A percentile compares a stretch with the other conserved stretches of the same genome.
Evolutionary conservation across 2,113 vertebrate species (phyloP).

Genomic region (Elephas maximus): DNA sequence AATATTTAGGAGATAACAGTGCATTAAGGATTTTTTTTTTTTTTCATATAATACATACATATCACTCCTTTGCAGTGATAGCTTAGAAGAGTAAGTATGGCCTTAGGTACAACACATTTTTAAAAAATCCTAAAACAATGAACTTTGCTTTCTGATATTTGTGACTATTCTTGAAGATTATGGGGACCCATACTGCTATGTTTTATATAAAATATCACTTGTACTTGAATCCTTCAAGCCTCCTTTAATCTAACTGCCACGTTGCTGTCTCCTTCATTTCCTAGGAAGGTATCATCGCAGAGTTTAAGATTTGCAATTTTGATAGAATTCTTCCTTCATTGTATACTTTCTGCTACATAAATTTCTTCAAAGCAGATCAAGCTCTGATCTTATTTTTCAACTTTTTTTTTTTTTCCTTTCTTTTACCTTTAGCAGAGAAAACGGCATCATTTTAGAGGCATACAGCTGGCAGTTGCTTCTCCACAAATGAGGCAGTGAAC

Average conservation of each 20-base stretch:
- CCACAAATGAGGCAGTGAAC: constrained; percentile 66
- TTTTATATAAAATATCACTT: constrained; percentile 88
- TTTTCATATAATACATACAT: constrained; percentile 90
- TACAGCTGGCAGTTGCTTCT: background rate
- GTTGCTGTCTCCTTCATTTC: constrained; percentile 70
- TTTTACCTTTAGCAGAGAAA: constrained; percentile 56
- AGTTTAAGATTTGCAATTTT: constrained; percentile 83
- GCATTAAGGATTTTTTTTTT: constrained; percentile 92
- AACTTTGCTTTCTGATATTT: constrained; percentile 86
- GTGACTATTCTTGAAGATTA: constrained; percentile 88
- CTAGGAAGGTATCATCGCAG: constrained; percentile 80
- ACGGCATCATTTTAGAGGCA: constrained; percentile 53
- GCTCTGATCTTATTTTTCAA: constrained; percentile 64
- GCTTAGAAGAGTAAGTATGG: constrained; percentile 91
- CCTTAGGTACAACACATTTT: constrained; percentile 93
- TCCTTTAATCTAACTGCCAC: constrained; percentile 61
- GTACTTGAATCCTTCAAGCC: constrained; percentile 85
- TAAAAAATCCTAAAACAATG: constrained; percentile 86
- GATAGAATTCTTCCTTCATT: constrained; percentile 86
- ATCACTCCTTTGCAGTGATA: constrained; percentile 87
- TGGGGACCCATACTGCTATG: constrained; percentile 88
- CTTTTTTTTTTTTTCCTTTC: constrained; percentile 21
- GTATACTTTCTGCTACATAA: constrained; percentile 84
- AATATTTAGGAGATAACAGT: constrained; percentile 96
- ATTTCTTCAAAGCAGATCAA: constrained; percentile 55